Conservation (phyloP, 2,797 vertebrate species). For the Nannoperca obscura region DNA sequence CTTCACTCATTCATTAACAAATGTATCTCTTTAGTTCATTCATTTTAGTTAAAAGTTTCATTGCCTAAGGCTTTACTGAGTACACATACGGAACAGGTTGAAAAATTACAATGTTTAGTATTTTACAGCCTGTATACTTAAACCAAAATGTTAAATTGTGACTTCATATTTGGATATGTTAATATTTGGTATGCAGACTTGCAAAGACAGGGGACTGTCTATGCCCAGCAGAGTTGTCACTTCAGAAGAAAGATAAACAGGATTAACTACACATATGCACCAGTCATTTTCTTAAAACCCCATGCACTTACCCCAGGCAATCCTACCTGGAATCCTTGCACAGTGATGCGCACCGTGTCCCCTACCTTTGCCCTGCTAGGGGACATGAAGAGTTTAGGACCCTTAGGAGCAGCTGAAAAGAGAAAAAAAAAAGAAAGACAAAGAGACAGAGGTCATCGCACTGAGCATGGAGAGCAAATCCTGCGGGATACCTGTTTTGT, state of each 20-base stretch:
- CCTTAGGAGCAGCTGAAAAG: slow-evolving; percentile 92
- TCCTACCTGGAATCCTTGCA: slow-evolving; percentile 97
- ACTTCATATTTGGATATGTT: not conserved
- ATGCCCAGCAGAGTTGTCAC: slow-evolving; percentile 47
- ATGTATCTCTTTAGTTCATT: slow-evolving; percentile 29
- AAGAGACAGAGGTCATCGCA: slow-evolving; percentile 70
- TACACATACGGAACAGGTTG: not conserved
- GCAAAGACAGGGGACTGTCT: slow-evolving; percentile 3
- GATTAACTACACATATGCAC: slow-evolving; percentile 36
- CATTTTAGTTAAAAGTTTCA: slow-evolving; percentile 19
- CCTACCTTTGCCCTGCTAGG: slow-evolving; percentile 93
- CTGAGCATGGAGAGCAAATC: slow-evolving; percentile 64
- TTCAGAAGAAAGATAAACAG: slow-evolving; percentile 41
- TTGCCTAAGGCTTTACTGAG: slow-evolving; percentile 18
- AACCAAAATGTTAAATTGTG: not conserved
- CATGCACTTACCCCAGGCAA: slow-evolving; percentile 80
- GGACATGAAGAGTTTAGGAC: slow-evolving; percentile 93
- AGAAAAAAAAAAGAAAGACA: slow-evolving; percentile 37
- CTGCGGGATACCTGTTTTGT: slow-evolving; percentile 73
- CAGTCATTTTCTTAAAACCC: slow-evolving; percentile 53
- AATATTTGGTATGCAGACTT: not conserved
- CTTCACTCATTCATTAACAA: slow-evolving; percentile 47
- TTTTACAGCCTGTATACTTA: not conserved
- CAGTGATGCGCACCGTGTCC: slow-evolving; percentile 95
- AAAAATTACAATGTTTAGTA: not conserved